A percentile compares a stretch with the other conserved stretches of the same genome.
Evolutionary conservation across 2,113 vertebrate genomes (phyloP).

Genomic region (Podiceps cristatus): DNA sequence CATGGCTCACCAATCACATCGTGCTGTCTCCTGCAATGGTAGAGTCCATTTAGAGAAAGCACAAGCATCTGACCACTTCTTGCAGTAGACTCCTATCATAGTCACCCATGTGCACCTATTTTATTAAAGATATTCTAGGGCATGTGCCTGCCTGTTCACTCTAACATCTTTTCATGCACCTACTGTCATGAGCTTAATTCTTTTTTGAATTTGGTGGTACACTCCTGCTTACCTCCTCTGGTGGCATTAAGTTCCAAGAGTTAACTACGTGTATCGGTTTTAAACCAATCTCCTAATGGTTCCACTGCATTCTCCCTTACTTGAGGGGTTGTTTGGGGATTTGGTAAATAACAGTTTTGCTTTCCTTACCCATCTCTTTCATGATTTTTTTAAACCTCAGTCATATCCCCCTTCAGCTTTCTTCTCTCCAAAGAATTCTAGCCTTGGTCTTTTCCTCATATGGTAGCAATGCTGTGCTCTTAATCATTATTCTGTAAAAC

Average conservation of each 20-base stretch:
- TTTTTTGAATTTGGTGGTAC: neutral
- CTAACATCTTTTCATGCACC: neutral
- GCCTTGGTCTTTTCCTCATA: neutral
- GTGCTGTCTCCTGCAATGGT: neutral
- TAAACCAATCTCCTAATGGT: neutral
- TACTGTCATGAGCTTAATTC: neutral
- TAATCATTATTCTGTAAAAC: neutral
- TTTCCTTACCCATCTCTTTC: neutral
- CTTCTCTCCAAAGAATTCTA: neutral
- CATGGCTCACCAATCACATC: neutral
- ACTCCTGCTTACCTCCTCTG: neutral
- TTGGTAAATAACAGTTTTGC: neutral
- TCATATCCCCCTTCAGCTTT: neutral
- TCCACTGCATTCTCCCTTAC: neutral
- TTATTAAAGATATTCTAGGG: neutral
- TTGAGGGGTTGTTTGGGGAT: neutral
- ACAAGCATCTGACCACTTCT: neutral
- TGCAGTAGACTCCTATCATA: rapidly evolving
- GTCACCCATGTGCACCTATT: neutral
- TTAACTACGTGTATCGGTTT: neutral
- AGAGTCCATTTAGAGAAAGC: neutral
- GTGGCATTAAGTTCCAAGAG: neutral
- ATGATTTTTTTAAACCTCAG: neutral
- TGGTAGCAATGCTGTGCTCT: rapidly evolving
- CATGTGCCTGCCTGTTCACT: neutral